phyloP scores from a whole-genome alignment of 2,113 vertebrate species.

The Argyrosomus japonicus region DNA sequence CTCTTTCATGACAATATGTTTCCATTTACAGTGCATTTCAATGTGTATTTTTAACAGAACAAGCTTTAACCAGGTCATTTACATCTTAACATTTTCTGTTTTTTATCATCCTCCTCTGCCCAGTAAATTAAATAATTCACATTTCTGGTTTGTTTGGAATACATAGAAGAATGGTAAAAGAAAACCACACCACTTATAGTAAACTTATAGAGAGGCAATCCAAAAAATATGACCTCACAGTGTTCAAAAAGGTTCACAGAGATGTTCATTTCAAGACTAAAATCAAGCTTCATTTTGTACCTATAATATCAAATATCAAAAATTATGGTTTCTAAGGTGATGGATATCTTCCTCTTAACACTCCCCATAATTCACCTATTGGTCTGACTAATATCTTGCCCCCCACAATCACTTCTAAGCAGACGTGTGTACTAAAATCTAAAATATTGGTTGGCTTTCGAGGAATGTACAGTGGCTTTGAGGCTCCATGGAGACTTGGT shows the following conservation, averaged over 20 bases:
- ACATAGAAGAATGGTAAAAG: not conserved
- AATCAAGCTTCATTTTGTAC: not conserved
- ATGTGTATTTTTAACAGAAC: not conserved
- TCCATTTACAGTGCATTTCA: not conserved
- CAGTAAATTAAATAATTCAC: no score
- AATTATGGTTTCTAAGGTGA: not conserved
- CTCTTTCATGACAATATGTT: not conserved
- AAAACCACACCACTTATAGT: no score
- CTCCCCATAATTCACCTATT: not conserved
- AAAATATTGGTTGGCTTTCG: not conserved
- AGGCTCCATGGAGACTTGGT: constrained; percentile 8
- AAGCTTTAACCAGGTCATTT: not conserved
- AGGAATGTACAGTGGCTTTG: not conserved
- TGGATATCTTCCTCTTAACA: not conserved
- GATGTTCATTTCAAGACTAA: not conserved
- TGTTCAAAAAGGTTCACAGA: not conserved
- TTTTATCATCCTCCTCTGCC: no score
- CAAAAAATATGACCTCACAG: not conserved
- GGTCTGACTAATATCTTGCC: not conserved
- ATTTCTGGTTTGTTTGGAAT: no score
- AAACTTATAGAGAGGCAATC: not conserved
- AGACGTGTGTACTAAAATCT: not conserved
- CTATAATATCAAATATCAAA: not conserved
- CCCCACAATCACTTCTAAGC: not conserved
- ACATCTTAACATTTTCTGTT: not conserved